Percentiles rank a stretch among this genome's conserved stretches.
These are phyloP conservation scores for Eutolmus rufibarbis DNA, from an alignment of 2,888 invertebrate genomes.

Conservation along the genomic window DNA sequence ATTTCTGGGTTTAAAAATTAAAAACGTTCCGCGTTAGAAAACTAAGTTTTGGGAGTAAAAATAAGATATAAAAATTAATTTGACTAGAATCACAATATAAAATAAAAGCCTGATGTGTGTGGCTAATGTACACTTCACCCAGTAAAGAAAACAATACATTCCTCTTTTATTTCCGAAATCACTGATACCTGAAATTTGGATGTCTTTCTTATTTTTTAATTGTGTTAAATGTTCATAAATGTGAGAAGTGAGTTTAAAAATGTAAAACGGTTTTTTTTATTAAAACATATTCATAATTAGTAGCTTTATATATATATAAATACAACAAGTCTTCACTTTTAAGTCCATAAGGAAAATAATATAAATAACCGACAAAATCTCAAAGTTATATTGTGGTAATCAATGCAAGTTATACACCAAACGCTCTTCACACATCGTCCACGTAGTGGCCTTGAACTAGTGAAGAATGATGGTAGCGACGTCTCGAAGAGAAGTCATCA, in stretches of 20 bases:
- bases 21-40: too few relatives aligned
- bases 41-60: too few relatives aligned
- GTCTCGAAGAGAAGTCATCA: slow-evolving; percentile 90
- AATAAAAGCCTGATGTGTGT: too few relatives aligned
- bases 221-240: not conserved
- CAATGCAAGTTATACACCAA: not conserved
- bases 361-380: slow-evolving; percentile 33
- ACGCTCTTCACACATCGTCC: slow-evolving; percentile 5
- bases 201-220: not conserved
- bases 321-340: slow-evolving; percentile 37
- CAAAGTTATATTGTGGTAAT: slow-evolving; percentile 11
- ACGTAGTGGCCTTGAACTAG: slow-evolving; percentile 69
- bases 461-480: slow-evolving; percentile 91
- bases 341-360: slow-evolving; percentile 18
- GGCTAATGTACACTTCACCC: too few relatives aligned
- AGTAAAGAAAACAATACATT: too few relatives aligned
- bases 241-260: slow-evolving; percentile 16
- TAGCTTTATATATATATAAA: slow-evolving; percentile 17
- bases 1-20: not conserved
- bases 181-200: too few relatives aligned
- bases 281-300: slow-evolving; percentile 31
- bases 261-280: slow-evolving; percentile 33
- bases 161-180: too few relatives aligned
- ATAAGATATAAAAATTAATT: too few relatives aligned
- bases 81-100: too few relatives aligned